Conservation (phyloP, 2,113 vertebrate species). For the Pseudorhombus dupliciocellatus region DNA sequence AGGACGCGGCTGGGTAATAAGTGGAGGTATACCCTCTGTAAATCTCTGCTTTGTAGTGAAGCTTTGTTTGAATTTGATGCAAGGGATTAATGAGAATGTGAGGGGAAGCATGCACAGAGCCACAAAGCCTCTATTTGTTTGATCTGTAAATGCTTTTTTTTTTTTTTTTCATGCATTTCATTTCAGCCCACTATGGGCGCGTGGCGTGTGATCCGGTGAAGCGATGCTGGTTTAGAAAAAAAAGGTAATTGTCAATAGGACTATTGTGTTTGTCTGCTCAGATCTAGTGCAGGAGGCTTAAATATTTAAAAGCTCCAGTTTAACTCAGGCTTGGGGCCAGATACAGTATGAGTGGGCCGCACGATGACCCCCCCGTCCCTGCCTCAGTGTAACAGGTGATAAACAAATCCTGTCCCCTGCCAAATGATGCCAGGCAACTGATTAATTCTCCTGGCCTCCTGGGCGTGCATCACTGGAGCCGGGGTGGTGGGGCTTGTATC, state of each 20-base stretch:
- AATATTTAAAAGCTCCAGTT: conserved; percentile 52
- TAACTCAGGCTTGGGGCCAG: conserved; percentile 40
- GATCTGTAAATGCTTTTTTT: conserved; percentile 14
- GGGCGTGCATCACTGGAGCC: conserved; percentile 14
- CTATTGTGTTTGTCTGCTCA: conserved; percentile 33
- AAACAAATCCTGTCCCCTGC: conserved; percentile 46
- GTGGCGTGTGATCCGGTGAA: conserved; percentile 27
- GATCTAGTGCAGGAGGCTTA: conserved; percentile 10
- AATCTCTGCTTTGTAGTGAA: conserved; percentile 47
- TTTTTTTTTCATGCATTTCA: conserved; percentile 6
- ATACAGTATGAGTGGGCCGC: conserved; percentile 29
- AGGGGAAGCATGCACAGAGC: conserved; percentile 31
- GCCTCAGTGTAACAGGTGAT: conserved; percentile 57
- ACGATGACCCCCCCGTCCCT: conserved; percentile 27
- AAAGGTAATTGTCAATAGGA: conserved; percentile 15
- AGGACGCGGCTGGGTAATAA: conserved; percentile 34
- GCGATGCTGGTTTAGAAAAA: conserved; percentile 7
- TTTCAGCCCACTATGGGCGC: background rate
- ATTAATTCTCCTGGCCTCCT: conserved; percentile 54
- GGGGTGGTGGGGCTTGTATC: conserved; percentile 7
- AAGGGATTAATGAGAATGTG: conserved; percentile 18
- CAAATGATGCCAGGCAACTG: conserved; percentile 64
- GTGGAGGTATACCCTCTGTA: conserved; percentile 27
- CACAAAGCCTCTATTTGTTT: conserved; percentile 38
- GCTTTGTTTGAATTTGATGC: conserved; percentile 48